Evolutionary conservation across 2,797 vertebrate species (phyloP).

Genomic region (Acanthurus tractus): DNA sequence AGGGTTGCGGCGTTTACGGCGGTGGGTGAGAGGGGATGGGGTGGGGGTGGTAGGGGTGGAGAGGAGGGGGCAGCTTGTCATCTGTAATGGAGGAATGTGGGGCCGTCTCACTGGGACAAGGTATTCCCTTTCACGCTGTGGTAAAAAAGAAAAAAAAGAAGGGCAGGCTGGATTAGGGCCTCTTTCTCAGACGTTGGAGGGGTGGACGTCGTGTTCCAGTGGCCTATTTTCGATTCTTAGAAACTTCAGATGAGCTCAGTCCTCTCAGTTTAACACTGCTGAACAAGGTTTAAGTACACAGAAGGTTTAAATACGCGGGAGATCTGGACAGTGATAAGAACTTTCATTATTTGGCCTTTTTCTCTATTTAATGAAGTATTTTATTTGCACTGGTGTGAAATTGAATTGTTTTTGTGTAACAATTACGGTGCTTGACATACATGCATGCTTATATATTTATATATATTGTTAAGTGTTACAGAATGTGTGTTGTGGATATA

Average conservation of each 20-base stretch:
- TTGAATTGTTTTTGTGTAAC: too few relatives aligned
- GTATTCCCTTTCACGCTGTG: slow-evolving; percentile 78
- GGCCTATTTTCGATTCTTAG: slow-evolving; percentile 69
- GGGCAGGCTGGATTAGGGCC: slow-evolving; percentile 56
- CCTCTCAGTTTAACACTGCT: slow-evolving; percentile 28
- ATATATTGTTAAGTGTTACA: too few relatives aligned
- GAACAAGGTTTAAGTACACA: slow-evolving; percentile 2
- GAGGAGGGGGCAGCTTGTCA: slow-evolving; percentile 63
- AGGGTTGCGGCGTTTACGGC: slow-evolving; percentile 24
- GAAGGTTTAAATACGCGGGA: too few relatives aligned
- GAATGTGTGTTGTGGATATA: too few relatives aligned
- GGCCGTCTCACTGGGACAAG: slow-evolving; percentile 66
- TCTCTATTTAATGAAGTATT: too few relatives aligned
- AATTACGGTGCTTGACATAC: too few relatives aligned
- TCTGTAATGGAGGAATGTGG: slow-evolving; percentile 80
- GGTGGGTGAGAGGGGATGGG: background rate
- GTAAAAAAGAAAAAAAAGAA: slow-evolving; percentile 51
- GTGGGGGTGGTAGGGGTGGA: background rate
- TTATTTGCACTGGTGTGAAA: too few relatives aligned
- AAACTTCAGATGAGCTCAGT: slow-evolving; percentile 41
- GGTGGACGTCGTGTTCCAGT: slow-evolving; percentile 60
- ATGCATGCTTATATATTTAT: too few relatives aligned
- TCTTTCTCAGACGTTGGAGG: slow-evolving; percentile 47
- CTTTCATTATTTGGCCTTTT: too few relatives aligned
- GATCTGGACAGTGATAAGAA: too few relatives aligned